Evolutionary conservation across 2,888 invertebrate species (phyloP), one percentile per base, ranked within the genome.

Genomic region (Aphodius sticticus): DNA sequence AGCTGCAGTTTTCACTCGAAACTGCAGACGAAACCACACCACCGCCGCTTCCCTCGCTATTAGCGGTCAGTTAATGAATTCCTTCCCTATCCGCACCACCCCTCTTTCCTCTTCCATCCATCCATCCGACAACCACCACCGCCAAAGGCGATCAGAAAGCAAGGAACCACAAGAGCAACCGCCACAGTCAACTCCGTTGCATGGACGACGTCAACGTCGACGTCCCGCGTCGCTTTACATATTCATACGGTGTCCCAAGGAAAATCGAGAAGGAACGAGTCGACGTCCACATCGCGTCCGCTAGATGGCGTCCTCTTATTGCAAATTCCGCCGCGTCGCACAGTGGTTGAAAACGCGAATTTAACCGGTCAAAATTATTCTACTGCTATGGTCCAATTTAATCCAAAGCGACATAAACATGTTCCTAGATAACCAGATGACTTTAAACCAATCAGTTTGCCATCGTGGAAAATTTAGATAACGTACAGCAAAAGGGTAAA

Each of bases 311-410:
- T 80, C 83, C 84, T 83, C 85, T 87, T 87, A 86, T 87, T 87
- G 86, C 86, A 85, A 87, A 87, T 87, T 87, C 87, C 86, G 85
- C 83, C 69, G 83, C 86, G 86, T 87, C 86, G 86, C 86, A 26
- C 26, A 26, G 26, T 26, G 26, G 26, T 26, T 3, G 26, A 26
- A 26, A 26, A 26, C 3, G 26, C 26, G 3, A 26, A 3, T 26
- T 3, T 1, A 26, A 3, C 26, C 3, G 26, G 3, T 26, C 26
- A 26, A 26, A 26, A 26, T 26, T 26, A 26, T 26, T 26, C 3
- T 26, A 26, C 2, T 2, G 26, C 1, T 26, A 26, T 26, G 26
- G 26, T 26, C 26, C 2, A 26, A 26, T 26, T 26, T 26, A 26
- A 26, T 26, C 26, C 26, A 26, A 26, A 26, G 26, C 3, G 26